Evolutionary conservation across 2,888 invertebrate species (phyloP).

Genomic region (Rotaria magnacalcarata): DNA sequence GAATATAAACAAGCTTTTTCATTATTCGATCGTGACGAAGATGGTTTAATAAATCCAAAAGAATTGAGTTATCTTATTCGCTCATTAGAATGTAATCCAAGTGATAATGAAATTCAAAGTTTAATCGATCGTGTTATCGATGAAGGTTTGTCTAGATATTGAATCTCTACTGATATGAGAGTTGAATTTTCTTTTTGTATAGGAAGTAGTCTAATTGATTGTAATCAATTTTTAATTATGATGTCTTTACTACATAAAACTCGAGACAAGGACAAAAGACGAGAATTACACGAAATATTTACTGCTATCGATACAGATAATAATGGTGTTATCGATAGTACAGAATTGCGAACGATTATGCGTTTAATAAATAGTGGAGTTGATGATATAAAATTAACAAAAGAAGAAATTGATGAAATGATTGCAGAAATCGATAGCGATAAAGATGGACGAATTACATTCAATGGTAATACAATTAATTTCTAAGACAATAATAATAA

Average conservation of each 20-base stretch:
- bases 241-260: not conserved
- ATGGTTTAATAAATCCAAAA: not conserved
- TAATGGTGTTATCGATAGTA: not conserved
- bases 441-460: not conserved
- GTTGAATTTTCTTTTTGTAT: not conserved
- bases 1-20: not conserved
- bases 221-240: not conserved
- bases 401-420: not conserved
- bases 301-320: not conserved
- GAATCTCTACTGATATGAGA: not conserved
- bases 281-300: not conserved
- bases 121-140: not conserved
- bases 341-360: not conserved
- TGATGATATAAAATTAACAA: constrained; percentile 20
- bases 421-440: not conserved
- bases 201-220: not conserved
- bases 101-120: not conserved
- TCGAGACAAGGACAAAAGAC: not conserved
- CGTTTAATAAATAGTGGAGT: not conserved
- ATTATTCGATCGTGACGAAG: not conserved
- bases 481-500: too few relatives aligned
- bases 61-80: not conserved
- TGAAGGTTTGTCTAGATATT: not conserved
- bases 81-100: not conserved
- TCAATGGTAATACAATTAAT: not conserved